Percentiles rank a stretch among this genome's conserved stretches.
Evolutionary conservation across 2,888 invertebrate genomes (phyloP).

Genomic region (Agrotis segetum): DNA sequence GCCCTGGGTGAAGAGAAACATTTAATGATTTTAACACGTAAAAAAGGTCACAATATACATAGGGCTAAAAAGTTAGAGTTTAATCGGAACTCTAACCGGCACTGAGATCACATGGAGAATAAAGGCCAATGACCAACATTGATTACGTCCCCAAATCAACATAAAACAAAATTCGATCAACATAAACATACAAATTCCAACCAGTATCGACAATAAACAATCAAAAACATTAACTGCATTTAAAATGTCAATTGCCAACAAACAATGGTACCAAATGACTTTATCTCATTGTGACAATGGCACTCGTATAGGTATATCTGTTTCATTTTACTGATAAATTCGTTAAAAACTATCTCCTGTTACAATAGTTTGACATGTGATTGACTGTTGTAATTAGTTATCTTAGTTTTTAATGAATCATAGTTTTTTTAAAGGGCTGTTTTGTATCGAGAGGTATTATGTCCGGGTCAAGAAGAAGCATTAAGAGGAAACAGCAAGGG

Average conservation of each 20-base stretch:
- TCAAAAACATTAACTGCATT: conserved; percentile 47
- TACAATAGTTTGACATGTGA: conserved; percentile 46
- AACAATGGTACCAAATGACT: conserved; percentile 60
- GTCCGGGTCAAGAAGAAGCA: conserved; percentile 3
- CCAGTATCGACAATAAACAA: conserved; percentile 32
- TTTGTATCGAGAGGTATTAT: not conserved
- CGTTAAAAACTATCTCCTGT: conserved; percentile 38
- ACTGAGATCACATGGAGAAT: not conserved
- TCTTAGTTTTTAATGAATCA: conserved; percentile 11
- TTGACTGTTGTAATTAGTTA: conserved; percentile 55
- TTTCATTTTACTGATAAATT: conserved; percentile 44
- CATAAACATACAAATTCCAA: conserved; percentile 2
- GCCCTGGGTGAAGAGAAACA: too few species aligned
- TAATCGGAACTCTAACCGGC: not conserved
- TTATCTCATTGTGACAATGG: conserved; percentile 50
- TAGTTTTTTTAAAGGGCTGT: not conserved
- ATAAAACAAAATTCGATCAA: conserved; percentile 3
- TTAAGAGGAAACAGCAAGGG: too few species aligned
- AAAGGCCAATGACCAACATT: not conserved
- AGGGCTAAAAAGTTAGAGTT: too few species aligned
- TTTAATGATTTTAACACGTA: too few species aligned
- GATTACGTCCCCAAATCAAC: not conserved
- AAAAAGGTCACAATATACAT: too few species aligned
- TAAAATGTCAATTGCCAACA: conserved; percentile 41
- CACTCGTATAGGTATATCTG: conserved; percentile 31